Base-by-base conservation (phyloP, 1,140 invertebrate genomes). In the Eueides isabella region DNA sequence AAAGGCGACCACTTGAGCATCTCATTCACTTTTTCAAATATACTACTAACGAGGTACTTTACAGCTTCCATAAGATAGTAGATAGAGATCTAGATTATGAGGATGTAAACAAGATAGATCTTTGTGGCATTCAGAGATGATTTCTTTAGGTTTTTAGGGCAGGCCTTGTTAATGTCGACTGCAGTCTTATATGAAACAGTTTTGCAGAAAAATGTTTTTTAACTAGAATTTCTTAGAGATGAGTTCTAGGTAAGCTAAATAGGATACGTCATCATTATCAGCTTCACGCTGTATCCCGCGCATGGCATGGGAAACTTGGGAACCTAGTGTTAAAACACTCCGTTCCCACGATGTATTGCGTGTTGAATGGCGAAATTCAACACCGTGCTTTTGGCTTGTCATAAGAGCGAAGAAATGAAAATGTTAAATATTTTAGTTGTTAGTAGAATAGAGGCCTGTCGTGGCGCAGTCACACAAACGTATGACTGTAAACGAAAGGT, bases 21-120 rank as follows among this genome's bases (percentile, higher is more conserved):
- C 63, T 64, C 80, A 80, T 71, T 80, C 64, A 80, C 83, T 86
- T 84, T 86, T 85, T 87, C 77, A 88, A 85, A 85, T 86, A 85
- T 86, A 85, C 80, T 77, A 80, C 86, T 88, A 90, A 90, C 88
- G 85, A 90, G 85, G 80, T 83, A 86, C 86, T 88, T 83, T 83
- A 83, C 80, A 72, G 72, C 35, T n/a, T 64, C 48, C 66, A 73
- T 65, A 62, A 71, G 74, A 76, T 66, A 71, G 55, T 70, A 55
- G 41, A 30, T 70, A 64, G 41, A 30, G 16, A 63, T 71, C 63
- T 23, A 71, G 73, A 67, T 67, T 67, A 67, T 67, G 66, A 19
- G 44, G 9, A 30, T 55, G 66, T 67, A 70, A 67, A 71, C 73
- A 71, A 74, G 72, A 74, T 74, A 67, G 61, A 64, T 67, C 41